phyloP scores from a whole-genome alignment of 2,113 vertebrate species.

The Arizona elegans region DNA sequence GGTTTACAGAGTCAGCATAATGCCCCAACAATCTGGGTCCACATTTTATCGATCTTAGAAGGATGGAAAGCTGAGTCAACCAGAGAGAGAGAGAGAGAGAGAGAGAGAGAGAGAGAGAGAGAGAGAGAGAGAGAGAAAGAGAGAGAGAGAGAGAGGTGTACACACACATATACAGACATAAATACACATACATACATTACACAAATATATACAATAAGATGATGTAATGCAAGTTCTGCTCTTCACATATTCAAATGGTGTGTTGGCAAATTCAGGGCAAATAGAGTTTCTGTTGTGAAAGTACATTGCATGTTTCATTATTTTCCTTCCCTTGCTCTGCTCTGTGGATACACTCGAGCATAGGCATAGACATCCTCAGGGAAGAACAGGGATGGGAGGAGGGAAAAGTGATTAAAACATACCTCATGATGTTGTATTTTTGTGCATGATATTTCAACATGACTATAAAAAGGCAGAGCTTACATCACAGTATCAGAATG shows the following conservation, averaged over 20 bases:
- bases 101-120: no score
- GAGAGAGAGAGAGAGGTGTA: neutral
- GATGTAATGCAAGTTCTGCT: neutral
- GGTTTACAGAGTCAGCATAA: no score
- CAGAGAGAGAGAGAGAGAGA: rapidly evolving
- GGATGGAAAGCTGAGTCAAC: no score
- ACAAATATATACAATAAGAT: neutral
- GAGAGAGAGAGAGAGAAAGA: no score
- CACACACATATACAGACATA: neutral
- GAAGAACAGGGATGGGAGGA: neutral
- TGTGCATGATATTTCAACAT: neutral
- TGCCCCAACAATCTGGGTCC: no score
- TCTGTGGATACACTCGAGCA: neutral
- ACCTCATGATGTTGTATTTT: neutral
- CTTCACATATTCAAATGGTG: neutral
- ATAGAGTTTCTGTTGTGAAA: neutral
- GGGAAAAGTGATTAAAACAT: neutral
- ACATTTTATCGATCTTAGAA: no score
- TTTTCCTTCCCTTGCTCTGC: neutral
- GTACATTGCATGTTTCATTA: neutral
- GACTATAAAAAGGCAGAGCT: neutral
- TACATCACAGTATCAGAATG: neutral
- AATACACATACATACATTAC: neutral
- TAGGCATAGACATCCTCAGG: neutral
- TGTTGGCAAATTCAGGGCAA: neutral